phyloP scores from a whole-genome alignment of 2,797 vertebrate genomes.

The Hydrolagus colliei region DNA sequence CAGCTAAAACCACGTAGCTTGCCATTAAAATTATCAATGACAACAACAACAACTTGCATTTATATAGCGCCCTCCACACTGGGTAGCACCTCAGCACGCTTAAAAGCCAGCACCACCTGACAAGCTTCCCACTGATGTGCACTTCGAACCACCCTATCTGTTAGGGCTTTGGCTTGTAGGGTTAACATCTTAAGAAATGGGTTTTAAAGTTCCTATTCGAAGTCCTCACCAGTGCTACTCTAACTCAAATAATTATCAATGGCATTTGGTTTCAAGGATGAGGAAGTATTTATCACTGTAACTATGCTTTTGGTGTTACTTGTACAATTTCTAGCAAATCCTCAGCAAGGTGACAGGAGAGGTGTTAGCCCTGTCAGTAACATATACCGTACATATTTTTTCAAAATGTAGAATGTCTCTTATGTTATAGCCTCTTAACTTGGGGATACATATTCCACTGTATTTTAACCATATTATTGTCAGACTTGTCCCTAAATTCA shows the following conservation, averaged over 20 bases:
- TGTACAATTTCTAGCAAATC: neutral
- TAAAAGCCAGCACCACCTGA: too few species aligned
- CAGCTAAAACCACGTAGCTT: too few species aligned
- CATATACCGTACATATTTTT: neutral
- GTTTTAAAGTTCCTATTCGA: neutral
- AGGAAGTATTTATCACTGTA: neutral
- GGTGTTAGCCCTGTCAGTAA: neutral
- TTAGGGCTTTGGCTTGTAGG: too few species aligned
- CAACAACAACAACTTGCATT: too few species aligned
- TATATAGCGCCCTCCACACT: too few species aligned
- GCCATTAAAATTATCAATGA: too few species aligned
- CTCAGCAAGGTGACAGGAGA: neutral
- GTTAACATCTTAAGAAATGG: too few species aligned
- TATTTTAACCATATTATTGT: neutral
- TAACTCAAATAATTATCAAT: neutral
- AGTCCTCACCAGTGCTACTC: neutral
- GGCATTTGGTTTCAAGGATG: neutral
- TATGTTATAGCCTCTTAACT: neutral
- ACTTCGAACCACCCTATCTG: too few species aligned
- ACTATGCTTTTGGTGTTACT: neutral
- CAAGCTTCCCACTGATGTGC: too few species aligned
- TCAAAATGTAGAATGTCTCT: neutral
- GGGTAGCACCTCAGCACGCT: too few species aligned
- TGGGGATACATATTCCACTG: neutral
- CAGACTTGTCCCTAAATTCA: neutral